phyloP scores from a whole-genome alignment of 2,113 vertebrate species.

The Chaetura pelagica region DNA sequence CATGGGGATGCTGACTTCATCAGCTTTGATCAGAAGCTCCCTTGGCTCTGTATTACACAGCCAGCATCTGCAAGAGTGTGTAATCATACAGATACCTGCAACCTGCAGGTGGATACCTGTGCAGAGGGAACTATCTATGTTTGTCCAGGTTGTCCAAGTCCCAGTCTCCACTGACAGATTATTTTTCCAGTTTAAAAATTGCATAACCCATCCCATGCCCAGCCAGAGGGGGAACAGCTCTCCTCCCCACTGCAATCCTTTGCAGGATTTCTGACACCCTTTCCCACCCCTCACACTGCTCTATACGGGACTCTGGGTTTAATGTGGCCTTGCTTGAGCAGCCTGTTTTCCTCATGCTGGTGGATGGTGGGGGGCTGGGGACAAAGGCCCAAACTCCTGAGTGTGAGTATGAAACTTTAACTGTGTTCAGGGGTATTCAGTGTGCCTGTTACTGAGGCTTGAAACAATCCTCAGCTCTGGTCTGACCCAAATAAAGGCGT shows the following conservation, averaged over 20 bases:
- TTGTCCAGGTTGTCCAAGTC: not conserved
- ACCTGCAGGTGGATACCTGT: not conserved
- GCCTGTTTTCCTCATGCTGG: not conserved
- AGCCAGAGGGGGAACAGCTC: not conserved
- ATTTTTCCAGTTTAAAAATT: not conserved
- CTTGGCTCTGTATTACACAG: not conserved
- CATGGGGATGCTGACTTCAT: not conserved
- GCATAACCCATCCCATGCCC: not conserved
- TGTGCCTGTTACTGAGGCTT: not conserved
- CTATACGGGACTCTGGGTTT: not conserved
- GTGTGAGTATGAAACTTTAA: rapidly evolving
- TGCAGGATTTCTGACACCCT: not conserved
- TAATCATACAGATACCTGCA: not conserved
- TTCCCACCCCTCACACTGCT: not conserved
- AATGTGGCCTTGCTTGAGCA: not conserved
- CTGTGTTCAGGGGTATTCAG: not conserved
- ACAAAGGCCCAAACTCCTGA: not conserved
- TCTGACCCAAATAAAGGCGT: not conserved
- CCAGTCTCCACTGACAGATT: not conserved
- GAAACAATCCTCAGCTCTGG: not conserved
- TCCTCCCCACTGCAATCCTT: not conserved
- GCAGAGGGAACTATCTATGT: not conserved
- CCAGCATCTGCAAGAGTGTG: not conserved
- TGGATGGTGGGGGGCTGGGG: not conserved
- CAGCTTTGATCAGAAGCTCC: not conserved